phyloP scores from a whole-genome alignment of 2,113 vertebrate species.

The Eudorcas thomsonii region DNA sequence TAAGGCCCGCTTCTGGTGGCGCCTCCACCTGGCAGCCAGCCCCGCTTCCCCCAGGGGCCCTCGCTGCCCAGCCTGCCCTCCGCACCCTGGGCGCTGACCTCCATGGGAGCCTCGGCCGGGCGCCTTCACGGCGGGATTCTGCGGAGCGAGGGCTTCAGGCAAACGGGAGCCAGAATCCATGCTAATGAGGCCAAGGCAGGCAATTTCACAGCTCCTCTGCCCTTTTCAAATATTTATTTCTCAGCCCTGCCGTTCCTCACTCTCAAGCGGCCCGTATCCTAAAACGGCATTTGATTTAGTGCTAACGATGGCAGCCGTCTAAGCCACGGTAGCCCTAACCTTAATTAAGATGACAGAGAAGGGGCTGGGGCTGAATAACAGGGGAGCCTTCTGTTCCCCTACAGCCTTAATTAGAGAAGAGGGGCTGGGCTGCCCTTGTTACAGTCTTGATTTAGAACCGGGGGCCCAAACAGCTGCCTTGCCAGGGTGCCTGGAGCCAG shows the following conservation, averaged over 20 bases:
- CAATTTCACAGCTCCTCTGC: fast-evolving
- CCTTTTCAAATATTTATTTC: neutral
- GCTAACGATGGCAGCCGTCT: constrained; percentile 31
- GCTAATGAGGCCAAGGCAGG: neutral
- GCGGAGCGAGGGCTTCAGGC: neutral
- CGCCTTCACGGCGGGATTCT: neutral
- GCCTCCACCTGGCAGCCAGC: fast-evolving
- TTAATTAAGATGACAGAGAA: constrained; percentile 76
- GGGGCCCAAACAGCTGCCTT: fast-evolving
- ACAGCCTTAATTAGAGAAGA: constrained; percentile 55
- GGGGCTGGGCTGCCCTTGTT: fast-evolving
- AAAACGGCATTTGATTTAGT: constrained; percentile 64
- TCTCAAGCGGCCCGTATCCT: neutral
- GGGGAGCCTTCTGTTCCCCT: constrained; percentile 50
- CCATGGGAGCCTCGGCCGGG: neutral
- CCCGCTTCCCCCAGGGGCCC: neutral
- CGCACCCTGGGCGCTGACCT: fast-evolving
- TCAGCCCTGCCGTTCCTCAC: neutral
- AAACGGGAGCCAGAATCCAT: neutral
- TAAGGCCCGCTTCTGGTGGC: fast-evolving
- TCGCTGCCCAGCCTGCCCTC: neutral
- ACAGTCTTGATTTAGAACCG: fast-evolving
- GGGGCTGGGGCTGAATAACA: constrained; percentile 58
- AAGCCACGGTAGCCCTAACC: constrained; percentile 8
- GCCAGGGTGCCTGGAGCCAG: neutral